phyloP scores from a whole-genome alignment of 2,888 invertebrate species.

The Chymomyza procnemis region DNA sequence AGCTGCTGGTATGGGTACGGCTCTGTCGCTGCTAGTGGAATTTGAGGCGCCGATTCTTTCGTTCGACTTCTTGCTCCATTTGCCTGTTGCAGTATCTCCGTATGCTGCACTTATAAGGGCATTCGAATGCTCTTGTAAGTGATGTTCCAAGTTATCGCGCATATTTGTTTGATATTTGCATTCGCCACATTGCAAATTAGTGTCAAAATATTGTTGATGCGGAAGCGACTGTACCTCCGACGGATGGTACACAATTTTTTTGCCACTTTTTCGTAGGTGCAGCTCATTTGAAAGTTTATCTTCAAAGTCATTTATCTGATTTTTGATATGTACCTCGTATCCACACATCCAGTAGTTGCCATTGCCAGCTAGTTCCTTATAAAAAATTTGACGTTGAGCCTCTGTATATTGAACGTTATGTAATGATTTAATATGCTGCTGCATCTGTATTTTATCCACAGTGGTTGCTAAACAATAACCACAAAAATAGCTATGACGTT shows the following conservation, averaged over 20 bases:
- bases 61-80: not conserved
- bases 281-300: slow-evolving; percentile 52
- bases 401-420: slow-evolving; percentile 76
- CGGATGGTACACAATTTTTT: slow-evolving; percentile 79
- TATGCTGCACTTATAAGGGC: not conserved
- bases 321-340: slow-evolving; percentile 59
- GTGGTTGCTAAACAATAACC: slow-evolving; percentile 80
- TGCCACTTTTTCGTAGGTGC: slow-evolving; percentile 56
- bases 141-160: too few relatives aligned
- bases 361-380: slow-evolving; percentile 78
- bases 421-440: slow-evolving; percentile 80
- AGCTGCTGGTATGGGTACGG: too few relatives aligned
- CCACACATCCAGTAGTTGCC: slow-evolving; percentile 64
- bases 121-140: not conserved
- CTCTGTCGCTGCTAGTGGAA: too few relatives aligned
- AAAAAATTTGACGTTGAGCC: not conserved
- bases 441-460: slow-evolving; percentile 61
- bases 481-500: slow-evolving; percentile 81
- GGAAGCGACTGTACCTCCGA: slow-evolving; percentile 84
- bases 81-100: not conserved
- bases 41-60: too few relatives aligned
- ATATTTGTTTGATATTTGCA: not conserved
- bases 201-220: slow-evolving; percentile 65
- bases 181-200: not conserved
- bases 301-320: slow-evolving; percentile 48